These are phyloP conservation scores for Nemoura dubitans DNA, from an alignment of 2,888 invertebrate genomes.

Conservation along the genomic window DNA sequence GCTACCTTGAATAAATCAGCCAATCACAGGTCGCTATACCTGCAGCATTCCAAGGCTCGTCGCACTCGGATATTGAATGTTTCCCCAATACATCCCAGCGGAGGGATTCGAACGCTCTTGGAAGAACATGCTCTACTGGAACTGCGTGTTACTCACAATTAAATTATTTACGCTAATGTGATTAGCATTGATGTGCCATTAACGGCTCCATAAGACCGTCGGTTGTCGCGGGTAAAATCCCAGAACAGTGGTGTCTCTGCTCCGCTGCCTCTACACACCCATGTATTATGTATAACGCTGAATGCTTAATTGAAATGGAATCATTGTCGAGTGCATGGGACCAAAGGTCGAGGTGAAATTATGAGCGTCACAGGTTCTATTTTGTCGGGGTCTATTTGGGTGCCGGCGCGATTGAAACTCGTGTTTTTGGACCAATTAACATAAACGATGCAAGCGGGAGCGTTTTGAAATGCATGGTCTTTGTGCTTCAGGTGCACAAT, in stretches of 20 bases:
- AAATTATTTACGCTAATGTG: background rate
- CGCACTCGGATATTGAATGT: background rate
- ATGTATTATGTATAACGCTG: background rate
- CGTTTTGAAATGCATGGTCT: too few relatives aligned
- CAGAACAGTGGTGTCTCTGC: background rate
- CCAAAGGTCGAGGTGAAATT: background rate
- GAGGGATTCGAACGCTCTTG: background rate
- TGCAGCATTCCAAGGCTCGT: background rate
- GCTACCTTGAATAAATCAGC: background rate
- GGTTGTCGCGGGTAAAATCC: background rate
- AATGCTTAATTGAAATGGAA: background rate
- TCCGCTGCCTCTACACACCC: background rate
- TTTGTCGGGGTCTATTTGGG: background rate
- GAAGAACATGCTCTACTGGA: background rate
- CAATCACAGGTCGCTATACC: background rate
- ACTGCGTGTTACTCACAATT: background rate
- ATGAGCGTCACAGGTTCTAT: background rate
- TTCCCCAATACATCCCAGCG: background rate
- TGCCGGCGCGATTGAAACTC: background rate
- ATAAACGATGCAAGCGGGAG: too few relatives aligned
- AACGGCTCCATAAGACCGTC: background rate
- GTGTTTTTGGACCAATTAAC: background rate
- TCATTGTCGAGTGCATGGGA: background rate
- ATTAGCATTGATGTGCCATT: background rate
- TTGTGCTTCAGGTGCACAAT: too few relatives aligned